A percentile compares a stretch with the other conserved stretches of the same genome.
phyloP scores from a whole-genome alignment of 2,888 invertebrate species.

The Alentia gelatinosa region DNA sequence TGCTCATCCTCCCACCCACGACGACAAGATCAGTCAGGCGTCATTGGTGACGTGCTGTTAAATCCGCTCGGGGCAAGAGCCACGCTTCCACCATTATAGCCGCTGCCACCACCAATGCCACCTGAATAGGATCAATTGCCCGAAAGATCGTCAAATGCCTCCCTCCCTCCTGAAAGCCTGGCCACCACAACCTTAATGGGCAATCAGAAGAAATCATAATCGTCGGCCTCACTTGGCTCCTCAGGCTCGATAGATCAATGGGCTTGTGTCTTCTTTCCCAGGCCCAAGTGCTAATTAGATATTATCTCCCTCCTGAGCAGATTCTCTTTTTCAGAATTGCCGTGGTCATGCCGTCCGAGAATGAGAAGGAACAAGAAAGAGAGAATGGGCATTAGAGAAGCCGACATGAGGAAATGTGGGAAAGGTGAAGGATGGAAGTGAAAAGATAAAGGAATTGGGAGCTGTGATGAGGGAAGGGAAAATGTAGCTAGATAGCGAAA shows the following conservation, averaged over 20 bases:
- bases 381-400: not conserved
- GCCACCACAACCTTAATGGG: not conserved
- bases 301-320: not conserved
- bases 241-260: not conserved
- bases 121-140: not conserved
- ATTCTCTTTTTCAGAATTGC: not conserved
- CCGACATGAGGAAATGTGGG: not conserved
- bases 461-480: too few species aligned
- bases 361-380: not conserved
- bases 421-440: too few species aligned
- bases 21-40: not conserved
- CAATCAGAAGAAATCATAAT: not conserved
- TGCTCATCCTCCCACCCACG: too few species aligned
- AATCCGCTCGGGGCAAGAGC: not conserved
- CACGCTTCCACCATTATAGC: not conserved
- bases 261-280: not conserved
- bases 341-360: not conserved
- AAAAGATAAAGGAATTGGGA: too few species aligned
- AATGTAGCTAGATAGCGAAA: too few species aligned
- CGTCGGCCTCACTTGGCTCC: not conserved
- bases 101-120: not conserved
- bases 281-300: conserved; percentile 22
- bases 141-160: not conserved
- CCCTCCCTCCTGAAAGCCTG: not conserved
- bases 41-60: not conserved